phyloP scores from a whole-genome alignment of 2,113 vertebrate species.

The Heterotilapia buettikoferi region DNA sequence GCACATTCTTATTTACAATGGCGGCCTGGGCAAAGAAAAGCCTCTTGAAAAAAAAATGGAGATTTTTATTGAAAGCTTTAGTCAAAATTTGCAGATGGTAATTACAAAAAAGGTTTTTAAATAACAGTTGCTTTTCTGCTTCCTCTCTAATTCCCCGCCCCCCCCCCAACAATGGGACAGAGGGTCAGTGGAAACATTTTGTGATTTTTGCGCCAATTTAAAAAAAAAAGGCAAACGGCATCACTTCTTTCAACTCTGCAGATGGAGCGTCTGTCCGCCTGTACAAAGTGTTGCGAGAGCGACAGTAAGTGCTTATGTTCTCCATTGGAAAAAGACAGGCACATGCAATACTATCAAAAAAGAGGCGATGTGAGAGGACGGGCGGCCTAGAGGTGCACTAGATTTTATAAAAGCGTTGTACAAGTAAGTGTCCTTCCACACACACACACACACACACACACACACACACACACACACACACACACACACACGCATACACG shows the following conservation, averaged over 20 bases:
- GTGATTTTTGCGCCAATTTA: not conserved
- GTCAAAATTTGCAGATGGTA: not conserved
- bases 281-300: slow-evolving; percentile 16
- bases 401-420: slow-evolving; percentile 69
- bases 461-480: not conserved
- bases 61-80: not conserved
- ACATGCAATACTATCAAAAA: slow-evolving; percentile 68
- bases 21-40: not conserved
- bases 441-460: not conserved
- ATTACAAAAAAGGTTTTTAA: not conserved
- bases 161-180: no score
- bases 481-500: accelerated
- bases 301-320: slow-evolving; percentile 43
- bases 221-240: not conserved
- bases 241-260: not conserved
- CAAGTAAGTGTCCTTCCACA: slow-evolving; percentile 11
- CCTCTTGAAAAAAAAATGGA: not conserved
- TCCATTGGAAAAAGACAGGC: slow-evolving; percentile 42
- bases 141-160: not conserved
- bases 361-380: slow-evolving; percentile 65
- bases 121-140: not conserved
- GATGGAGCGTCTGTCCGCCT: slow-evolving; percentile 26
- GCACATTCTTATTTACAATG: not conserved
- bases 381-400: slow-evolving; percentile 71
- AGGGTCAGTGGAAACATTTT: not conserved